phyloP scores from a whole-genome alignment of 2,113 vertebrate genomes.

The Paralichthys olivaceus region DNA sequence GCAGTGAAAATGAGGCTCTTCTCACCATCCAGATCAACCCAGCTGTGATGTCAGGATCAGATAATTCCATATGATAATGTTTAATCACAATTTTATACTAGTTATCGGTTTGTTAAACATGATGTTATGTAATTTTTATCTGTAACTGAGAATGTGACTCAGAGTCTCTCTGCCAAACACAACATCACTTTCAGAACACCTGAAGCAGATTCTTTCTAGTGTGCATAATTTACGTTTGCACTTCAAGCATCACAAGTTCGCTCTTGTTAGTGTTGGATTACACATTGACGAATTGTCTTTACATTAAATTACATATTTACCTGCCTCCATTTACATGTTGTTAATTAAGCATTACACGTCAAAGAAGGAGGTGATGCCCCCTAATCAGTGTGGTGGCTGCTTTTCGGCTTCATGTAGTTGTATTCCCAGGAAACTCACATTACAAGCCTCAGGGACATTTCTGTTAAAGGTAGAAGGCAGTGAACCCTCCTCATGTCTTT shows the following conservation, averaged over 20 bases:
- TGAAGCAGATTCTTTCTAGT: conserved; percentile 15
- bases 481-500: not conserved
- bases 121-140: conserved; percentile 40
- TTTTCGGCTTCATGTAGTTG: conserved; percentile 1
- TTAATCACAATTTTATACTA: conserved; percentile 1
- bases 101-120: conserved; percentile 43
- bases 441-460: not conserved
- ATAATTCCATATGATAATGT: conserved; percentile 6
- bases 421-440: not conserved
- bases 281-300: not conserved
- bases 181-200: conserved; percentile 13
- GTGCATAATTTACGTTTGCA: conserved; percentile 18
- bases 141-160: conserved; percentile 8
- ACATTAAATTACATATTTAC: conserved; percentile 4
- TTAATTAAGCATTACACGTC: conserved; percentile 11
- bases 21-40: conserved; percentile 2
- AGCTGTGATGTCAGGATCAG: conserved; percentile 1
- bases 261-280: conserved; percentile 5
- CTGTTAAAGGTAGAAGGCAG: not conserved
- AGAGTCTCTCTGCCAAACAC: conserved; percentile 19
- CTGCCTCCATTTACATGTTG: not conserved
- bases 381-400: not conserved
- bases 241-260: conserved; percentile 15
- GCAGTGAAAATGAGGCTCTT: not conserved
- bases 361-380: not conserved